These are phyloP conservation scores for rat (Rattus norvegicus) DNA, from an alignment of 2,113 vertebrate genomes.

Conservation along the genomic window GRCr8 NC_086019.1:110693001-110693500, in stretches of 20 bases:
- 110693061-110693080: slow-evolving; percentile 40
- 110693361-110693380: slow-evolving; percentile 61
- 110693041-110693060: background rate
- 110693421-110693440: slow-evolving; percentile 52
- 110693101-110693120: slow-evolving; percentile 44
- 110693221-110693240: slow-evolving; percentile 1
- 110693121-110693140: slow-evolving; percentile 69
- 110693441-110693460: slow-evolving; percentile 33
- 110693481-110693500: background rate
- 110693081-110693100: background rate
- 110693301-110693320: slow-evolving; percentile 70
- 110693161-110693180: slow-evolving; percentile 55
- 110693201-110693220: slow-evolving; percentile 62
- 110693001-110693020: slow-evolving; percentile 46
- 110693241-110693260: slow-evolving; percentile 49
- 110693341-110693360: slow-evolving; percentile 68
- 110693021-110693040: slow-evolving; percentile 43
- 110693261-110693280: slow-evolving; percentile 46
- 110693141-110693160: slow-evolving; percentile 39
- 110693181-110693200: background rate
- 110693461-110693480: background rate
- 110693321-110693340: slow-evolving; percentile 75
- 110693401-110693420: slow-evolving; percentile 23
- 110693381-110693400: slow-evolving; percentile 60
- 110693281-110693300: slow-evolving; percentile 8